Conservation (phyloP, 2,797 vertebrate species). For the Sarcoramphus papa region DNA sequence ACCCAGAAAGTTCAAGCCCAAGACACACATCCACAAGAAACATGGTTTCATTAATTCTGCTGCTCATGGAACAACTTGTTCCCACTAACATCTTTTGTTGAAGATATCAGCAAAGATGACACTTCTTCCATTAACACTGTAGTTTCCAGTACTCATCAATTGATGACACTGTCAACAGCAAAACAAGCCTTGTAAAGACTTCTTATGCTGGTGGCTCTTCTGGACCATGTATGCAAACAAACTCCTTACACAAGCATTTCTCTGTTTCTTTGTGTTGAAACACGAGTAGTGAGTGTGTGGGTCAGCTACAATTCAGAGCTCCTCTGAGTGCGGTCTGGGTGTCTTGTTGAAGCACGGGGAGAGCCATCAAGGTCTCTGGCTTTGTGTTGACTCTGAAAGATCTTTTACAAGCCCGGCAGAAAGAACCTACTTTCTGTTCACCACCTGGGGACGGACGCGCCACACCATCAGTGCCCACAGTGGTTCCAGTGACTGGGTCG, state of each 20-base stretch:
- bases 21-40: neutral
- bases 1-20: neutral
- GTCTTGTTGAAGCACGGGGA: neutral
- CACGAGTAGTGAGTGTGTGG: neutral
- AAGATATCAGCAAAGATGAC: neutral
- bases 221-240: neutral
- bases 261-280: neutral
- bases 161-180: neutral
- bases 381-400: neutral
- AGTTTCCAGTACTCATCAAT: neutral
- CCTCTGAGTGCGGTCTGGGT: neutral
- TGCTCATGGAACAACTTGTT: neutral
- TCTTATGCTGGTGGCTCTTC: neutral
- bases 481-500: neutral
- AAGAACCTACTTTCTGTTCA: neutral
- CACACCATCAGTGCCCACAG: neutral
- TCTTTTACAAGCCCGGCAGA: neutral
- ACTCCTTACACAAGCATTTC: neutral
- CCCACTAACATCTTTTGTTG: neutral
- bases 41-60: neutral
- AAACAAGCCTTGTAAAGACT: neutral
- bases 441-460: neutral
- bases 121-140: neutral
- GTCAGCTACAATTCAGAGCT: neutral
- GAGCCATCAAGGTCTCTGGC: neutral